phyloP scores from a whole-genome alignment of 2,797 vertebrate species.

The Eulemur coronatus region DNA sequence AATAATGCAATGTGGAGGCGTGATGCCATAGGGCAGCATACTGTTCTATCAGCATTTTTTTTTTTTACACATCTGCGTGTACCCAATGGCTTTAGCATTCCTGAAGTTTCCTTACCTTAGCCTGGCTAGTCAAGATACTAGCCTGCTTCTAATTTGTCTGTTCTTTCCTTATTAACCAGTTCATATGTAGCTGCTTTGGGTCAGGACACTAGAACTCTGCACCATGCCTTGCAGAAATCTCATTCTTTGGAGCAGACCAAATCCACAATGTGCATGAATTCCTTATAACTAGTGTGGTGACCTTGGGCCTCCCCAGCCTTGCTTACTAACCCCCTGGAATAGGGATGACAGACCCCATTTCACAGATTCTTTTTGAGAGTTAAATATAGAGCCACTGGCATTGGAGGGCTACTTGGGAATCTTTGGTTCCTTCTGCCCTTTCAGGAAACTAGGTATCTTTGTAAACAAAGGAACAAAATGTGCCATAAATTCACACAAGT shows the following conservation, averaged over 20 bases:
- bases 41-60: neutral
- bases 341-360: neutral
- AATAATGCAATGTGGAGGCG: too few relatives aligned
- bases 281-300: neutral
- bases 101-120: neutral
- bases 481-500: neutral
- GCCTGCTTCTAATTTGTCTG: neutral
- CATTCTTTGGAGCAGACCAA: neutral
- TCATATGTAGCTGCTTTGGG: neutral
- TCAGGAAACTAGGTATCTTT: neutral
- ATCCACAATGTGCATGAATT: neutral
- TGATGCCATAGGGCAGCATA: fast-evolving
- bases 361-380: neutral
- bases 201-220: neutral
- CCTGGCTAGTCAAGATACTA: neutral
- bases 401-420: neutral
- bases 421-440: neutral
- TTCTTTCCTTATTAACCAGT: neutral
- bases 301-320: neutral
- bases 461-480: neutral
- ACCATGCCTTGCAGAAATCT: neutral
- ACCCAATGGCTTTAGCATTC: neutral
- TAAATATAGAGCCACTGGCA: neutral
- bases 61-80: neutral
- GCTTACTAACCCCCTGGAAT: neutral